Evolutionary conservation across 2,113 vertebrate species (phyloP).

Genomic region (Antechinus stuartii): DNA sequence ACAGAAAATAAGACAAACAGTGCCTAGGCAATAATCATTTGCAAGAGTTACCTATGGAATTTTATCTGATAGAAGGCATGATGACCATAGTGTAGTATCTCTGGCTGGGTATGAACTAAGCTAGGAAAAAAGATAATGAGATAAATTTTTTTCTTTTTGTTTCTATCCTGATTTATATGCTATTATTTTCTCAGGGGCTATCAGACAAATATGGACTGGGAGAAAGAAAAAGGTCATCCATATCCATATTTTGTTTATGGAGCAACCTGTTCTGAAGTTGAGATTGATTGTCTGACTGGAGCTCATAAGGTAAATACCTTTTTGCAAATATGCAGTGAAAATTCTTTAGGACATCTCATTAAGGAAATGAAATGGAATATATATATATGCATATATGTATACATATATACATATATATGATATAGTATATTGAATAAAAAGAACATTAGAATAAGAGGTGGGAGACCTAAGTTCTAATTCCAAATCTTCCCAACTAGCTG

Average conservation of each 20-base stretch:
- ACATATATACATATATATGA: too few species aligned
- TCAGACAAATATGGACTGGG: conserved; percentile 88
- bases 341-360: not conserved
- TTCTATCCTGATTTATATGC: not conserved
- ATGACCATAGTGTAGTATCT: not conserved
- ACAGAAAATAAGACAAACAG: not conserved
- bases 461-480: not conserved
- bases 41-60: not conserved
- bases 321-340: not conserved
- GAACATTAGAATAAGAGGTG: not conserved
- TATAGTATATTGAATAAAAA: not conserved
- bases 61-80: not conserved
- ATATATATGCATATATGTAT: not conserved
- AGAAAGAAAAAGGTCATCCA: conserved; percentile 85
- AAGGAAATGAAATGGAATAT: not conserved
- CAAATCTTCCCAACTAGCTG: not conserved
- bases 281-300: conserved; percentile 91
- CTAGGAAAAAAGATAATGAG: rapidly evolving
- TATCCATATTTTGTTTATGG: conserved; percentile 86
- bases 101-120: not conserved
- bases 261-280: conserved; percentile 88
- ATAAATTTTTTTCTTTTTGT: not conserved
- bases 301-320: conserved; percentile 86
- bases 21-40: not conserved
- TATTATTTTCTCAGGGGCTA: conserved; percentile 83